Conservation (phyloP, 2,113 vertebrate species). For the Ameiurus melas region DNA sequence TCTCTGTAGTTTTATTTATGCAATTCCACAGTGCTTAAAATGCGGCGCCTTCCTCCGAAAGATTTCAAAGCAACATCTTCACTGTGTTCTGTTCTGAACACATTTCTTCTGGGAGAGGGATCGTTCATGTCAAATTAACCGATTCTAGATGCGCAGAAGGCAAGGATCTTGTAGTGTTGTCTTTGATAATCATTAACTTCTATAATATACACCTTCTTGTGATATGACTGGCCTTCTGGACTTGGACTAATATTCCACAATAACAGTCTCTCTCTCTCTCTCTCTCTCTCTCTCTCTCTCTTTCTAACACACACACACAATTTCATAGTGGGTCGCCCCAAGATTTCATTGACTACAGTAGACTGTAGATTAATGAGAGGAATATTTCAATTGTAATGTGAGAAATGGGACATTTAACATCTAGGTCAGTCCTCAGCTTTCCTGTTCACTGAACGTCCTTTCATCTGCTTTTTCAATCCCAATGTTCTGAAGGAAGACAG, state of each 20-base stretch:
- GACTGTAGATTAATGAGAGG: constrained; percentile 40
- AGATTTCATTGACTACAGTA: constrained; percentile 22
- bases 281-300: background rate
- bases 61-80: constrained; percentile 33
- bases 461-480: constrained; percentile 17
- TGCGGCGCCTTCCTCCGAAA: constrained; percentile 23
- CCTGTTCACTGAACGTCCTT: constrained; percentile 8
- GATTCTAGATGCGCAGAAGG: constrained; percentile 23
- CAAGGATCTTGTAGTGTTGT: constrained; percentile 3
- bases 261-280: background rate
- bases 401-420: constrained; percentile 38
- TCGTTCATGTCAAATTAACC: constrained; percentile 8
- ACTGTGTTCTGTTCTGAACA: background rate
- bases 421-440: constrained; percentile 32
- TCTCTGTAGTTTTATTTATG: background rate
- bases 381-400: constrained; percentile 33
- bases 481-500: constrained; percentile 31
- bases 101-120: constrained; percentile 15
- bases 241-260: background rate
- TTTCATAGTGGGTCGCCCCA: constrained; percentile 4
- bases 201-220: constrained; percentile 17
- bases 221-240: background rate
- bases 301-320: background rate
- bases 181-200: constrained; percentile 35
- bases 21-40: constrained; percentile 20